Percentiles rank a stretch among this genome's conserved stretches.
Evolutionary conservation across 2,888 invertebrate genomes (phyloP).

Genomic region (Marronus borbonicus): DNA sequence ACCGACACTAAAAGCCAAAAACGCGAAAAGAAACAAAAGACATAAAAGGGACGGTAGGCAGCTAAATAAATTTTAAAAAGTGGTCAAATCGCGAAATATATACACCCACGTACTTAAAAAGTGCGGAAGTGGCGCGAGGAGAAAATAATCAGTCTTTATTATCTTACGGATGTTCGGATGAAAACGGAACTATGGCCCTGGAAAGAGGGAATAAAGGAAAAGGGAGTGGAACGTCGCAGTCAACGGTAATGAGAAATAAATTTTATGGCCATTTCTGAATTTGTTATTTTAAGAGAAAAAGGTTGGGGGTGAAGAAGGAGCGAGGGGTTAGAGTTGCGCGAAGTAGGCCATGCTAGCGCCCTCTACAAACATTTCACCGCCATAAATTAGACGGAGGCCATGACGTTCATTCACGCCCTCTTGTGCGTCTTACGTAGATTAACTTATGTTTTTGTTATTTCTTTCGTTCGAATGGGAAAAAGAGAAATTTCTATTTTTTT

Average conservation of each 20-base stretch:
- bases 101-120: constrained; percentile 48
- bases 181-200: constrained; percentile 54
- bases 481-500: constrained; percentile 31
- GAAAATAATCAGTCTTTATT: constrained; percentile 57
- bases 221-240: constrained; percentile 48
- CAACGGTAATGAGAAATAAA: constrained; percentile 50
- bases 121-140: constrained; percentile 45
- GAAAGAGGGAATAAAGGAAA: constrained; percentile 53
- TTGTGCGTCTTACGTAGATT: constrained; percentile 45
- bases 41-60: constrained; percentile 22
- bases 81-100: constrained; percentile 40
- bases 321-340: neutral
- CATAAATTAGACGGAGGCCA: constrained; percentile 42
- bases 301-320: constrained; percentile 9
- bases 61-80: constrained; percentile 47
- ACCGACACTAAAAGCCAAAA: constrained; percentile 32
- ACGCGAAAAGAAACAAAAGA: constrained; percentile 35
- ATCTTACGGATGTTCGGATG: constrained; percentile 56
- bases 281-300: constrained; percentile 46
- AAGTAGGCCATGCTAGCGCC: constrained; percentile 39
- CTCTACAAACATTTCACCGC: constrained; percentile 41
- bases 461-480: constrained; percentile 26
- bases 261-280: constrained; percentile 51
- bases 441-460: constrained; percentile 46
- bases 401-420: constrained; percentile 44